Evolutionary conservation across 1,140 invertebrate genomes (phyloP).

Genomic region (Aethina tumida): DNA sequence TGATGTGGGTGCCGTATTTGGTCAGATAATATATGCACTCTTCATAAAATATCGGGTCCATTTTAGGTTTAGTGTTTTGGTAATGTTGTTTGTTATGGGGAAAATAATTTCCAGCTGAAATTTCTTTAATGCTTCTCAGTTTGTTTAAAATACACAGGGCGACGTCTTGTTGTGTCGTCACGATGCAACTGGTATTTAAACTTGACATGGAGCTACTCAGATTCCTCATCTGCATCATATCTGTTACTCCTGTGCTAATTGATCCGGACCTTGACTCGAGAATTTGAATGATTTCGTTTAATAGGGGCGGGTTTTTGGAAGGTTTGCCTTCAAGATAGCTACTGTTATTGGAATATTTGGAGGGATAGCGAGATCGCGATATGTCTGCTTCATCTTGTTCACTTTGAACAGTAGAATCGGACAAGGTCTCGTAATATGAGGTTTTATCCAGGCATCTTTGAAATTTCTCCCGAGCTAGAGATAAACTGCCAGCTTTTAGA

Average conservation of each 20-base stretch:
- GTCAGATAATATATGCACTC: constrained; percentile 64
- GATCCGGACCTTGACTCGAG: constrained; percentile 41
- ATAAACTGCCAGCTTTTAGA: constrained; percentile 65
- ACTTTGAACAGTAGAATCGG: constrained; percentile 5
- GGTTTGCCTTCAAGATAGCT: constrained; percentile 36
- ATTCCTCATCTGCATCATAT: constrained; percentile 11
- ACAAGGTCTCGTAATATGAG: constrained; percentile 18
- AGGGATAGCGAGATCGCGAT: constrained; percentile 5
- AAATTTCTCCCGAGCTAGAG: constrained; percentile 61
- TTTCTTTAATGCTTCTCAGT: constrained; percentile 36
- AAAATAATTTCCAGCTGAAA: constrained; percentile 33
- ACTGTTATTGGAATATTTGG: constrained; percentile 21
- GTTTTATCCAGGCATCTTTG: constrained; percentile 44
- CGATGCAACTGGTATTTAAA: constrained; percentile 16
- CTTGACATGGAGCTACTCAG: constrained; percentile 18
- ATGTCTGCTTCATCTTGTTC: constrained; percentile 2
- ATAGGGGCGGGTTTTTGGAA: constrained; percentile 47
- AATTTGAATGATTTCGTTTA: constrained; percentile 58
- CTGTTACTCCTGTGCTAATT: constrained; percentile 19
- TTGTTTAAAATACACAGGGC: constrained; percentile 38
- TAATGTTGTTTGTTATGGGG: constrained; percentile 13
- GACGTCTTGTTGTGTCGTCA: constrained; percentile 18
- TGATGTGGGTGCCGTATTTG: constrained; percentile 56
- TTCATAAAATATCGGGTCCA: constrained; percentile 49
- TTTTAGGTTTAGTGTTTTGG: constrained; percentile 4